phyloP scores from a whole-genome alignment of 92 coral and sea anemone genomes.

The Porites divaricata region DNA sequence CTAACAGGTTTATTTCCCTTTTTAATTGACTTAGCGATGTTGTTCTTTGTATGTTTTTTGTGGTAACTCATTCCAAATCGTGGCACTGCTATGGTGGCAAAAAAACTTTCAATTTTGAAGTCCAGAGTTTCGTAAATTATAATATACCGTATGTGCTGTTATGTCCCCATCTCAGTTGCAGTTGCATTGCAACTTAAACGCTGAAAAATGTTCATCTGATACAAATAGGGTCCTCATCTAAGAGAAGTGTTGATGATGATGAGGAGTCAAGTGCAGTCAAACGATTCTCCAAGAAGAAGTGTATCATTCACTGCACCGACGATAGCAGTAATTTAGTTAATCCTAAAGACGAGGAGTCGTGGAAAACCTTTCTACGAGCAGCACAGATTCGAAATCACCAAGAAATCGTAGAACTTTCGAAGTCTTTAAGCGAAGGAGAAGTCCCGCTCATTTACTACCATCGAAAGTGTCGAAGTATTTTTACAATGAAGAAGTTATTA shows the following conservation, averaged over 20 bases:
- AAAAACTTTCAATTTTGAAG: too few relatives aligned
- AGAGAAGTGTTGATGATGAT: conserved; percentile 28
- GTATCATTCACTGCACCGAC: conserved; percentile 62
- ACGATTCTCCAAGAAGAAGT: conserved; percentile 16
- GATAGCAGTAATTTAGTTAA: conserved; percentile 39
- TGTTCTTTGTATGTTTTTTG: too few relatives aligned
- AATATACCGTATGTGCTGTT: too few relatives aligned
- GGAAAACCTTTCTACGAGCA: conserved; percentile 67
- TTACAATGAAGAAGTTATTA: conserved; percentile 66
- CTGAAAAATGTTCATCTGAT: background rate
- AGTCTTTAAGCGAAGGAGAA: conserved; percentile 42
- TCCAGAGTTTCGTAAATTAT: background rate
- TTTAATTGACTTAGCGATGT: too few relatives aligned
- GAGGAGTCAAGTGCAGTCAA: conserved; percentile 6
- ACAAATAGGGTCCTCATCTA: conserved; percentile 43
- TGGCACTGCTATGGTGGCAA: too few relatives aligned
- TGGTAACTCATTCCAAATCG: too few relatives aligned
- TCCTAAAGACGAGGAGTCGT: conserved; percentile 56
- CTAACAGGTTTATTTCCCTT: too few relatives aligned
- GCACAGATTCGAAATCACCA: conserved; percentile 49
- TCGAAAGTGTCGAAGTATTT: conserved; percentile 62
- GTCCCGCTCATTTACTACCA: conserved; percentile 50
- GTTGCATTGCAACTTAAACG: background rate
- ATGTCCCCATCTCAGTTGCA: background rate
- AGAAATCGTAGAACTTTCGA: conserved; percentile 40